These are phyloP conservation scores for Malurus leucopterus DNA, from an alignment of 2,797 vertebrate genomes.

Conservation along the genomic window DNA sequence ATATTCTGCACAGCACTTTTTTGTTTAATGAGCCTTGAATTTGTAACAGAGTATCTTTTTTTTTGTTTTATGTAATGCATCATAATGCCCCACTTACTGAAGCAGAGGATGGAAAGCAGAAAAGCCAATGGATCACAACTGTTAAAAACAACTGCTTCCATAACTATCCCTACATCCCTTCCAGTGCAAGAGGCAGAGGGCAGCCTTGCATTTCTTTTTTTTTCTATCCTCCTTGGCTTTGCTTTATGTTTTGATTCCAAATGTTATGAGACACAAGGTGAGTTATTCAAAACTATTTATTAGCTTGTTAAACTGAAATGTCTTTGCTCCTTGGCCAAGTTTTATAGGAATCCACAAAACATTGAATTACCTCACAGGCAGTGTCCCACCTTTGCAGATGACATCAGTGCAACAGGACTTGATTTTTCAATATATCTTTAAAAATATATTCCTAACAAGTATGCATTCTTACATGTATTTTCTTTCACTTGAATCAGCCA, in stretches of 20 bases:
- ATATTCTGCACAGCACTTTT: neutral
- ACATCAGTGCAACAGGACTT: constrained; percentile 27
- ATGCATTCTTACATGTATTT: constrained; percentile 50
- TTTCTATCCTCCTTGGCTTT: neutral
- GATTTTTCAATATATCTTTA: constrained; percentile 27
- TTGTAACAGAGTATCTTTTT: neutral
- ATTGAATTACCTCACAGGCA: constrained; percentile 45
- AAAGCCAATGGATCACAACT: neutral
- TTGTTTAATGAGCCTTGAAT: neutral
- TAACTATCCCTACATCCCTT: neutral
- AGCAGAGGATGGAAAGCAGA: neutral
- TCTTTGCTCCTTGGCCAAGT: constrained; percentile 44
- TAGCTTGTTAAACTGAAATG: constrained; percentile 47
- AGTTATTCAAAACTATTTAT: constrained; percentile 56
- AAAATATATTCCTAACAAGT: constrained; percentile 23
- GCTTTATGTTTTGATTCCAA: constrained; percentile 33
- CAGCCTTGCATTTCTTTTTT: constrained; percentile 45
- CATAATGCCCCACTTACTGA: neutral
- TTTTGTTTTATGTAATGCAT: neutral
- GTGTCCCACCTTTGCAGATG: neutral
- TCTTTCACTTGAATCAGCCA: constrained; percentile 33
- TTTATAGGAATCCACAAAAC: constrained; percentile 33
- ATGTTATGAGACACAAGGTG: constrained; percentile 43
- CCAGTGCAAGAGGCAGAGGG: constrained; percentile 38
- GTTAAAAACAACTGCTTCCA: accelerated